A percentile compares a stretch with the other conserved stretches of the same genome.
These are phyloP conservation scores for Dicerorhinus sumatrensis DNA, from an alignment of 2,113 vertebrate genomes.

Conservation along the genomic window DNA sequence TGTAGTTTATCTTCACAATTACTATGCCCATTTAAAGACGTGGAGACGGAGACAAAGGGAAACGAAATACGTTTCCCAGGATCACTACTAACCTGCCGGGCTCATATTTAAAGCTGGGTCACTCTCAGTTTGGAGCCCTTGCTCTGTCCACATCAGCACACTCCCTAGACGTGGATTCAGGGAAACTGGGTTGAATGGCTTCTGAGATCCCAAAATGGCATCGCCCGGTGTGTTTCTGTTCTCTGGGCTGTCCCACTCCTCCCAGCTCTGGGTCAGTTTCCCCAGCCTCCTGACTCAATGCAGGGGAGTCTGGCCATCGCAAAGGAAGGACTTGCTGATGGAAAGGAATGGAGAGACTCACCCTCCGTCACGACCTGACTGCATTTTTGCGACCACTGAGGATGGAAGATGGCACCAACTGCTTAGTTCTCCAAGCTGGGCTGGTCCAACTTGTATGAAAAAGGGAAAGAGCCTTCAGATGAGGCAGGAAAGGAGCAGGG, in stretches of 20 bases:
- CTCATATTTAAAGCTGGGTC: not conserved
- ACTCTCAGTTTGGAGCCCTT: not conserved
- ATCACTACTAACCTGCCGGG: not conserved
- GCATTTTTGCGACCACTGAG: not conserved
- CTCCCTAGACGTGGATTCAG: not conserved
- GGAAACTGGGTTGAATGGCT: not conserved
- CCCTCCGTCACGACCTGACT: too few relatives aligned
- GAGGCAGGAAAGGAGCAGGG: not conserved
- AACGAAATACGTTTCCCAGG: not conserved
- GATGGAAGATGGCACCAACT: not conserved
- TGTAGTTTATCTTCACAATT: not conserved
- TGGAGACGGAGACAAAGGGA: not conserved
- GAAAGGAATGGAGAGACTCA: not conserved
- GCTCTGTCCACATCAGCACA: too few relatives aligned
- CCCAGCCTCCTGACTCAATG: accelerated
- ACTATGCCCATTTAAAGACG: not conserved
- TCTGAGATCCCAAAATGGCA: not conserved
- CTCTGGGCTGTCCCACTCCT: too few relatives aligned
- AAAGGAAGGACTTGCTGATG: not conserved
- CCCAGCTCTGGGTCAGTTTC: not conserved
- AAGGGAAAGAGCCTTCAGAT: not conserved
- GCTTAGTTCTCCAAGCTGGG: not conserved
- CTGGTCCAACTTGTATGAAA: not conserved
- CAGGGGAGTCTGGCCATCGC: not conserved
- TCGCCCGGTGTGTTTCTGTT: not conserved